Base-by-base conservation (phyloP, 2,888 invertebrate genomes). In the Sturmia bella region DNA sequence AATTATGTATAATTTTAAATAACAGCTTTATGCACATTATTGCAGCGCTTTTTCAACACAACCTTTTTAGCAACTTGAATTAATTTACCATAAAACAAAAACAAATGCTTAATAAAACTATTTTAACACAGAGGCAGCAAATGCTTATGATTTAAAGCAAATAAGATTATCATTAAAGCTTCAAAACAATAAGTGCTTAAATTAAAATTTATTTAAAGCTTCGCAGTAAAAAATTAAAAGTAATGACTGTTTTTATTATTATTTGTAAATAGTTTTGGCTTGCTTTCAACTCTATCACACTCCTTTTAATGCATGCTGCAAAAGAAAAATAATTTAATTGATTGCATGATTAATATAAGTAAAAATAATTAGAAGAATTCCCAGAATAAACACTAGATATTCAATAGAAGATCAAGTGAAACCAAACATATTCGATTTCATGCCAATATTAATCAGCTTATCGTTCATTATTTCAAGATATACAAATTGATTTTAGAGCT, bases 201-300 rank as follows among this genome's bases (percentile, higher is more conserved):
- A 68, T 57, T 56, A 59, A 57, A 74, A 74, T 64, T 84, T 85
- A 87, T 87, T 87, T 88, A 88, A 88, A 88, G 88, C 88, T 88
- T 88, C 88, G 88, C 88, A 88, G 88, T 88, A 88, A 82, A 54
- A 41, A 66, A 56, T 24, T 63, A 66, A 68, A 41, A 21, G 41
- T 52, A 27, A 19, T 17, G 12, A 21, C 5, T 41, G 43, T 32
- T 41, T n/a, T 37, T 15, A 19, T 73, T 41, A 19, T 45, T 39
- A 61, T 52, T 39, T 73, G 54, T 41, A 48, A 74, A 59, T 56
- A 73, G 37, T 59, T 74, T 69, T 78, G 69, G 82, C 68, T 63
- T 70, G 81, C 32, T 74, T 63, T 50, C 15, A 21, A n/a, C n/a
- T n/a, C n/a, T n/a, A n/a, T n/a, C n/a, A n/a, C n/a, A n/a, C n/a